Evolutionary conservation across 2,888 invertebrate species (phyloP).

Genomic region (Pyrrhia umbra): DNA sequence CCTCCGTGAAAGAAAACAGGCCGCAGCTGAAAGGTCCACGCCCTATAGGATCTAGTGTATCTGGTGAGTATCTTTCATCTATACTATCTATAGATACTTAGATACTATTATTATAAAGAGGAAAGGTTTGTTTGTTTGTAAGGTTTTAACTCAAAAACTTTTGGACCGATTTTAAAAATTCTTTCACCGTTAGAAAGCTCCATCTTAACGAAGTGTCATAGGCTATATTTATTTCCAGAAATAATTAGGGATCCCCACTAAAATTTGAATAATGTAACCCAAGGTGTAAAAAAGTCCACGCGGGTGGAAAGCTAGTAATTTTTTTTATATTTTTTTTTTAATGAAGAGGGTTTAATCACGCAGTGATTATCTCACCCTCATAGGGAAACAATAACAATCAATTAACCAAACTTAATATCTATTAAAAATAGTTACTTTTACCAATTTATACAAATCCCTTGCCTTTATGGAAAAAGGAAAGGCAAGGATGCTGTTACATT

Average conservation of each 20-base stretch:
- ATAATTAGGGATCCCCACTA: too few species aligned
- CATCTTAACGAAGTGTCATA: too few species aligned
- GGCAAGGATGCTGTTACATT: background rate
- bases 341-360: conserved; percentile 7
- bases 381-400: background rate
- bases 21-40: conserved; percentile 89
- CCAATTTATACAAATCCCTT: background rate
- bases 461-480: background rate
- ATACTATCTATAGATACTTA: too few species aligned
- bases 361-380: conserved; percentile 7
- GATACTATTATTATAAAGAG: too few species aligned
- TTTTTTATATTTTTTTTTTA: background rate
- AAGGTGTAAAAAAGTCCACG: too few species aligned
- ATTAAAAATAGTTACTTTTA: background rate
- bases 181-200: too few species aligned
- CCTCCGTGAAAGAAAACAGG: conserved; percentile 75
- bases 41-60: conserved; percentile 91
- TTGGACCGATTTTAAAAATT: too few species aligned
- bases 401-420: background rate
- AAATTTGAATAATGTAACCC: too few species aligned
- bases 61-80: conserved; percentile 79
- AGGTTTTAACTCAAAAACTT: too few species aligned
- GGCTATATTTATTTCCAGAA: too few species aligned
- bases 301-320: too few species aligned
- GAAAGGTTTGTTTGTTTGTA: too few species aligned